Conservation (phyloP, 2,888 invertebrate genomes). For the Phymatocera aterrima region DNA sequence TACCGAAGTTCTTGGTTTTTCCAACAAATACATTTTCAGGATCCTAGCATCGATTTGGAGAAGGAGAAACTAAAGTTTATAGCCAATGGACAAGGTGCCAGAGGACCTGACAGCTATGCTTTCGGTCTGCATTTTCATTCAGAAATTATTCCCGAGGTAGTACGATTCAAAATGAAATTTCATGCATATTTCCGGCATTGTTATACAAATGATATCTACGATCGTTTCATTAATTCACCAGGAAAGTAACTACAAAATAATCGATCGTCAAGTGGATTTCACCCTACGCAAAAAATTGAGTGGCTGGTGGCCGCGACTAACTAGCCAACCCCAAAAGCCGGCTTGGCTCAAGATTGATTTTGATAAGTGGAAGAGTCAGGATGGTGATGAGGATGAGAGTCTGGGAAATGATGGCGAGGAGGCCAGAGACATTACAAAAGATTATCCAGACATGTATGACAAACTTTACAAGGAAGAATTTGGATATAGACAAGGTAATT, state of each 20-base stretch:
- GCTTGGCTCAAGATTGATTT: constrained; percentile 96
- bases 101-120: constrained; percentile 86
- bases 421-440: constrained; percentile 83
- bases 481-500: constrained; percentile 85
- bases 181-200: no score
- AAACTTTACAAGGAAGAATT: constrained; percentile 85
- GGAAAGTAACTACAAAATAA: constrained; percentile 79
- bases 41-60: constrained; percentile 81
- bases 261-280: constrained; percentile 88
- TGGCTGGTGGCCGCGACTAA: constrained; percentile 91
- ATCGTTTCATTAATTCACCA: constrained; percentile 61
- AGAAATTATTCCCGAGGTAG: constrained; percentile 79
- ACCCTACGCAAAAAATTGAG: constrained; percentile 81
- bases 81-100: constrained; percentile 87
- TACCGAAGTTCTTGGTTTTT: not conserved
- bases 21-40: constrained; percentile 72
- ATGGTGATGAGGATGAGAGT: constrained; percentile 81
- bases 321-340: constrained; percentile 88
- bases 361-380: constrained; percentile 91
- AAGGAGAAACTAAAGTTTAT: constrained; percentile 83
- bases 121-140: constrained; percentile 85
- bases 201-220: not conserved
- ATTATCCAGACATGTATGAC: constrained; percentile 87
- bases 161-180: not conserved
- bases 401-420: constrained; percentile 72